phyloP scores from a whole-genome alignment of 1,140 invertebrate genomes.

The Drosophila repleta region DNA sequence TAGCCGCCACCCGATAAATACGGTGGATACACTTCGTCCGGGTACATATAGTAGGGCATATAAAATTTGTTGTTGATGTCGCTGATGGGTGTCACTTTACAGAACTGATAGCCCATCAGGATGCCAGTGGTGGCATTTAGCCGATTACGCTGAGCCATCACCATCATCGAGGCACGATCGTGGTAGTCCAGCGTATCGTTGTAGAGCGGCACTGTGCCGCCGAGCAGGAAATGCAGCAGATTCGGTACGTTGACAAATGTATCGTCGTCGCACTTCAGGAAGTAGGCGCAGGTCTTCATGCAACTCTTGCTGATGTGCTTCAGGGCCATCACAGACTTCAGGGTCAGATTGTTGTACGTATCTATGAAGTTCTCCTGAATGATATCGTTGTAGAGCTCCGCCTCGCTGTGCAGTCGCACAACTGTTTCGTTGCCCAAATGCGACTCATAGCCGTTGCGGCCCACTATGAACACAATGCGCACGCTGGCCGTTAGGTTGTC shows the following conservation, averaged over 20 bases:
- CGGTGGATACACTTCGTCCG: slow-evolving; percentile 89
- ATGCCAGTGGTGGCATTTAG: slow-evolving; percentile 84
- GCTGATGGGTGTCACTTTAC: slow-evolving; percentile 89
- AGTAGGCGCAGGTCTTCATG: slow-evolving; percentile 86
- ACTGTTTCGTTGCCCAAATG: slow-evolving; percentile 67
- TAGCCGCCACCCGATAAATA: slow-evolving; percentile 95
- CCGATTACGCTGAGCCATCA: slow-evolving; percentile 53
- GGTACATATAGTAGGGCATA: slow-evolving; percentile 92
- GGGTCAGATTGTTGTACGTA: slow-evolving; percentile 95
- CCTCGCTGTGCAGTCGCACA: slow-evolving; percentile 58
- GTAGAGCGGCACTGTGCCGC: slow-evolving; percentile 81
- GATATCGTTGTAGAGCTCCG: slow-evolving; percentile 88
- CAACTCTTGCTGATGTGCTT: slow-evolving; percentile 91
- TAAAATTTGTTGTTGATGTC: slow-evolving; percentile 92
- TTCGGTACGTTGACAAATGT: slow-evolving; percentile 91
- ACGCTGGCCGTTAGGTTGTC: slow-evolving; percentile 42
- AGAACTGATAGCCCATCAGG: slow-evolving; percentile 90
- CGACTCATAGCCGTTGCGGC: slow-evolving; percentile 52
- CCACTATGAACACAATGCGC: slow-evolving; percentile 70
- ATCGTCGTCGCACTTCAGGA: slow-evolving; percentile 94
- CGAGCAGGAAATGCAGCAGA: slow-evolving; percentile 84
- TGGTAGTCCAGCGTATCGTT: slow-evolving; percentile 78
- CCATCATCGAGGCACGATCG: slow-evolving; percentile 53
- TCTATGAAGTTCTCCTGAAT: slow-evolving; percentile 95
- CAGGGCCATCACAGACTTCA: slow-evolving; percentile 94